A percentile compares a stretch with the other conserved stretches of the same genome.
Evolutionary conservation across 2,113 vertebrate genomes (phyloP).

Genomic region (Notarius lentiginosus): DNA sequence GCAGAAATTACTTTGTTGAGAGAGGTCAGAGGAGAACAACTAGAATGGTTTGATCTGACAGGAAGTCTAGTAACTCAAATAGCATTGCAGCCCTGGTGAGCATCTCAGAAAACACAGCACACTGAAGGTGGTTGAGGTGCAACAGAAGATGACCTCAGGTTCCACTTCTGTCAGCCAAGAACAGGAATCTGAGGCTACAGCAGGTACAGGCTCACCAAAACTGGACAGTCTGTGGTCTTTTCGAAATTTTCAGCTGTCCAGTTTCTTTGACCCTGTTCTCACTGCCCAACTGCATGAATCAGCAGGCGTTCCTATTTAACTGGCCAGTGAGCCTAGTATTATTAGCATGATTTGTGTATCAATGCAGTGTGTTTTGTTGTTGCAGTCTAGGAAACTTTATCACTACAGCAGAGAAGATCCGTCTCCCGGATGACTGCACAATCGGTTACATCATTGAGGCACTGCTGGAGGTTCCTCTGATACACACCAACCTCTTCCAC

Average conservation of each 20-base stretch:
- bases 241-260: background rate
- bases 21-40: background rate
- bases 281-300: background rate
- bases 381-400: constrained; percentile 93
- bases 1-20: background rate
- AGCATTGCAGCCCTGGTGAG: background rate
- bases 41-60: background rate
- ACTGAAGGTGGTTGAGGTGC: no score
- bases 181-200: background rate
- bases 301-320: background rate
- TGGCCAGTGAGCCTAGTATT: background rate
- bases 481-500: constrained; percentile 85
- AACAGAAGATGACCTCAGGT: background rate
- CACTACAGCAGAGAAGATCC: constrained; percentile 91
- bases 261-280: background rate
- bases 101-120: background rate
- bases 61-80: no score
- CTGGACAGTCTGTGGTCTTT: background rate
- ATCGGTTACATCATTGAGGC: constrained; percentile 96
- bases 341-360: background rate
- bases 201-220: background rate
- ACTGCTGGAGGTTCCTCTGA: constrained; percentile 84
- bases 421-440: constrained; percentile 93
- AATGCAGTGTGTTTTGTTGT: background rate
- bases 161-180: background rate